phyloP scores from a whole-genome alignment of 1,140 invertebrate species.

The Heliconius nattereri region DNA sequence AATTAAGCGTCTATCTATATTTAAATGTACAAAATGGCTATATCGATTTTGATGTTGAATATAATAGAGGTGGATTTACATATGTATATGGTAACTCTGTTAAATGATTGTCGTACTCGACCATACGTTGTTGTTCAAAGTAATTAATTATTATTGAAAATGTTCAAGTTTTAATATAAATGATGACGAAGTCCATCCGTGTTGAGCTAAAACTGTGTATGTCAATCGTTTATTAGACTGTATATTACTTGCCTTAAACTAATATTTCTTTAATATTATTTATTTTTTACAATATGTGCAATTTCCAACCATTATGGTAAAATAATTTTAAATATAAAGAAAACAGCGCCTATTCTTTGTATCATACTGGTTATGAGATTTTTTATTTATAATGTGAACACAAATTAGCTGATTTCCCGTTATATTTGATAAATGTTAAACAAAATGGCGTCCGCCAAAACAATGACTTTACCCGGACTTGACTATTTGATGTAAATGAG shows the following conservation, averaged over 20 bases:
- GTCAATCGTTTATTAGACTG: not conserved
- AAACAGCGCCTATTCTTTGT: not conserved
- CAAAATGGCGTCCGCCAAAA: constrained; percentile 5
- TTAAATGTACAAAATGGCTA: constrained; percentile 5
- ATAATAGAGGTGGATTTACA: too few species aligned
- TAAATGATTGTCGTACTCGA: not conserved
- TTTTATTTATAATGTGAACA: not conserved
- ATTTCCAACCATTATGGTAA: not conserved
- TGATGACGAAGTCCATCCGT: not conserved
- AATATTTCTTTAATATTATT: not conserved
- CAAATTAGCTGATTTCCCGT: constrained; percentile 7
- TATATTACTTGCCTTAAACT: not conserved
- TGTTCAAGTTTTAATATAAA: constrained; percentile 9
- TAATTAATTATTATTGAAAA: not conserved
- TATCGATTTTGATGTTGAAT: constrained; percentile 9
- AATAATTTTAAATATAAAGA: not conserved
- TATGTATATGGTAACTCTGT: not conserved
- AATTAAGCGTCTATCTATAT: not conserved
- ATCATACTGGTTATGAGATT: not conserved
- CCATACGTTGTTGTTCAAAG: not conserved
- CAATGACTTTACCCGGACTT: constrained; percentile 26
- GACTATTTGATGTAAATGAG: constrained; percentile 16
- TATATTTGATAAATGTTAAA: not conserved
- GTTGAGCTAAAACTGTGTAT: not conserved
- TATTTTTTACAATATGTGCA: not conserved